phyloP scores from a whole-genome alignment of 1,140 invertebrate genomes.

The Eubasilissa regina region DNA sequence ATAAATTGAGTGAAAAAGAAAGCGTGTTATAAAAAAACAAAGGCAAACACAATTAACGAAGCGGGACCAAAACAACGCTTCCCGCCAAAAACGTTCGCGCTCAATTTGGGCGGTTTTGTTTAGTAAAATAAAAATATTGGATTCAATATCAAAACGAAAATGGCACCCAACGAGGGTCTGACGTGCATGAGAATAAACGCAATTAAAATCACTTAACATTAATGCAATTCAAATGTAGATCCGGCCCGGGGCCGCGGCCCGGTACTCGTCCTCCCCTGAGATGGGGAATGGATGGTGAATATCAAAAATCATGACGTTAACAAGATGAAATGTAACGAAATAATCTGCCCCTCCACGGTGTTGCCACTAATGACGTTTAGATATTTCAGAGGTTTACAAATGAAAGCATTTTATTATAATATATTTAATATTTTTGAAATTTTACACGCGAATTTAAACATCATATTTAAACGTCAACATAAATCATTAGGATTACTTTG shows the following conservation, averaged over 20 bases:
- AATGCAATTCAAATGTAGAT: slow-evolving; percentile 40
- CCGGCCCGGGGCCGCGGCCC: not conserved
- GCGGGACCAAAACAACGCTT: slow-evolving; percentile 17
- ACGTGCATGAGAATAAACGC: slow-evolving; percentile 56
- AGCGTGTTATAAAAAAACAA: slow-evolving; percentile 20
- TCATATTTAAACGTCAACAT: too few relatives aligned
- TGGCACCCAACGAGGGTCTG: slow-evolving; percentile 55
- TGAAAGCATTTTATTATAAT: too few relatives aligned
- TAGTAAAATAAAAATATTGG: slow-evolving; percentile 36
- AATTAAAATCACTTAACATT: slow-evolving; percentile 60
- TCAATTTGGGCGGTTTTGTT: slow-evolving; percentile 30
- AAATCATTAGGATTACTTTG: too few relatives aligned
- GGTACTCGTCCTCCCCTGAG: not conserved
- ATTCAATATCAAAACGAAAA: slow-evolving; percentile 40
- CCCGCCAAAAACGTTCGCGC: slow-evolving; percentile 21
- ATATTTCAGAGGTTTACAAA: not conserved
- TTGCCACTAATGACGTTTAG: not conserved
- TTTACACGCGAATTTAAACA: too few relatives aligned
- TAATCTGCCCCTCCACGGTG: slow-evolving; percentile 7
- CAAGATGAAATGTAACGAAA: slow-evolving; percentile 33
- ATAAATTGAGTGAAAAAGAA: not conserved
- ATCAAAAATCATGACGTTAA: not conserved
- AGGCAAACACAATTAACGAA: slow-evolving; percentile 30
- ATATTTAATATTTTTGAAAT: too few relatives aligned
- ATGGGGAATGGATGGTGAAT: slow-evolving; percentile 1